Conservation (phyloP, 1,140 invertebrate species). For the Mizuhopecten yessoensis region DNA sequence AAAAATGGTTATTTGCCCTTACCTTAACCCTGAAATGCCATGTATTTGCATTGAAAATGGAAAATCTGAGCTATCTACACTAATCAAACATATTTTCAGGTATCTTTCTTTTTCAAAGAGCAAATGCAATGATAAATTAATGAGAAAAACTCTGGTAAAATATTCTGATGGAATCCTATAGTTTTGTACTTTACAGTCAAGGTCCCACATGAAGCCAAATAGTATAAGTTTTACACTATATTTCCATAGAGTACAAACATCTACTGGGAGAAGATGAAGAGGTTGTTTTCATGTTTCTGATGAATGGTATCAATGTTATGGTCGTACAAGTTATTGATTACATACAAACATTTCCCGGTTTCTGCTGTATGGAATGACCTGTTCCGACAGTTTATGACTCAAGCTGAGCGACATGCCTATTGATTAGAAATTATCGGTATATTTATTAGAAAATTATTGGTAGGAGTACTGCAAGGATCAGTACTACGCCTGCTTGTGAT, state of each 20-base stretch:
- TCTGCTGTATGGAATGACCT: neutral
- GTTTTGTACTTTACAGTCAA: neutral
- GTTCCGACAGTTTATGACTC: constrained; percentile 16
- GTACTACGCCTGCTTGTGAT: neutral
- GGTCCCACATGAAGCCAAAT: neutral
- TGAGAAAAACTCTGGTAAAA: neutral
- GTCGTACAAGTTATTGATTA: neutral
- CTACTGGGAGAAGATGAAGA: neutral
- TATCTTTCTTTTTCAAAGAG: neutral
- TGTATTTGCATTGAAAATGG: too few relatives aligned
- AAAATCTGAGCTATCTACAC: too few relatives aligned
- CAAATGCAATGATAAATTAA: neutral
- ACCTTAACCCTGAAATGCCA: too few relatives aligned
- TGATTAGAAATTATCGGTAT: constrained; percentile 27
- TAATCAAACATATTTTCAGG: too few relatives aligned
- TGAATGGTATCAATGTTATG: neutral
- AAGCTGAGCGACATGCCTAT: neutral
- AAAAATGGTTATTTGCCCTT: too few relatives aligned
- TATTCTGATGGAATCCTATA: neutral
- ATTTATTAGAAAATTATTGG: constrained; percentile 16
- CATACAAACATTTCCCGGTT: neutral
- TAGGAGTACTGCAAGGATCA: neutral
- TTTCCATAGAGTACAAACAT: constrained; percentile 19
- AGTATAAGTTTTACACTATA: neutral
- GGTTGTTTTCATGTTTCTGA: neutral